phyloP scores from a whole-genome alignment of 1,140 invertebrate species.

The Thalassaphorura encarpata region DNA sequence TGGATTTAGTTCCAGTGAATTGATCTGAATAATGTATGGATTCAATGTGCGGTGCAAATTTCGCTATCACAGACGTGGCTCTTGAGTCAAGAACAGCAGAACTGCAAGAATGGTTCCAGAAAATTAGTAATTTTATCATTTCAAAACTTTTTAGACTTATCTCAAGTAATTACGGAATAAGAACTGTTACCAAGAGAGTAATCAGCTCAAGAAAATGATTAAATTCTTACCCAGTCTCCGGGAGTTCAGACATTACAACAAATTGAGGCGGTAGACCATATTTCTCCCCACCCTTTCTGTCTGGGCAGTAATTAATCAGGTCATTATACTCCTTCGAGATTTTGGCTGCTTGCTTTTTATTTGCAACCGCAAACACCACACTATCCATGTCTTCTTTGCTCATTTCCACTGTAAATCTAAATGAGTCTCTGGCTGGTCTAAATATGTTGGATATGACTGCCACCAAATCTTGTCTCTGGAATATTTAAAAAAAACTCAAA shows the following conservation, averaged over 20 bases:
- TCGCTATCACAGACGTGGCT: conserved; percentile 67
- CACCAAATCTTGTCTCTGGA: conserved; percentile 82
- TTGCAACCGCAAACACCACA: conserved; percentile 85
- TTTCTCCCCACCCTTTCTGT: conserved; percentile 78
- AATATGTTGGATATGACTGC: conserved; percentile 76
- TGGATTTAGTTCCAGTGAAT: conserved; percentile 27
- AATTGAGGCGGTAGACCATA: conserved; percentile 71
- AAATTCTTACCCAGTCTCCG: conserved; percentile 76
- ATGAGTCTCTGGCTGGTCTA: conserved; percentile 70
- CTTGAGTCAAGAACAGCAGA: conserved; percentile 72
- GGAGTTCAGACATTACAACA: conserved; percentile 77
- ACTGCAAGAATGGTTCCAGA: no score
- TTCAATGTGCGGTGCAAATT: conserved; percentile 78
- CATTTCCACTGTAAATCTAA: conserved; percentile 73
- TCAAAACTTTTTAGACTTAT: no score
- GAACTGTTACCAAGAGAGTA: no score
- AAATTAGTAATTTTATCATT: no score
- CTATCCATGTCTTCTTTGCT: conserved; percentile 83
- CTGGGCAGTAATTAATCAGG: conserved; percentile 58
- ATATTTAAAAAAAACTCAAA: conserved; percentile 14
- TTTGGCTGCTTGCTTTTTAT: conserved; percentile 73
- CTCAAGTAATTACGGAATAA: no score
- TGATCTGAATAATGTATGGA: conserved; percentile 93
- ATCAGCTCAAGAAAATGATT: no score
- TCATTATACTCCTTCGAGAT: conserved; percentile 89